A percentile compares a stretch with the other conserved stretches of the same genome.
phyloP scores from a whole-genome alignment of 2,113 vertebrate species.

The Jacana jacana region DNA sequence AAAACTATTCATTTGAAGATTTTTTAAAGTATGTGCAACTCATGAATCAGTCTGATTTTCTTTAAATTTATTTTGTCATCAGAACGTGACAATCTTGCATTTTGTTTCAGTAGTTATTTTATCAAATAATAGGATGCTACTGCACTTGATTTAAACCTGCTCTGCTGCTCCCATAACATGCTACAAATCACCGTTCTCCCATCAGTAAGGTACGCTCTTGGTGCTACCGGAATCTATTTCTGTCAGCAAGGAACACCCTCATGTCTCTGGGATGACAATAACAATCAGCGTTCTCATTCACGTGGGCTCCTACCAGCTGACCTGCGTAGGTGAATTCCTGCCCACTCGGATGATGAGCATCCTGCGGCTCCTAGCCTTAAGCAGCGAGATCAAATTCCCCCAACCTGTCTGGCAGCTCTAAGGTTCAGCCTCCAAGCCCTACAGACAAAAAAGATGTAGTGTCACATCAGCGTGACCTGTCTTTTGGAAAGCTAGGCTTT shows the following conservation, averaged over 20 bases:
- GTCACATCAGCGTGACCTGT: not conserved
- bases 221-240: constrained; percentile 46
- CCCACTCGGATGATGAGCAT: not conserved
- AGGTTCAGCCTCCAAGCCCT: not conserved
- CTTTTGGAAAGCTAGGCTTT: constrained; percentile 30
- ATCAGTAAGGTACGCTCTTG: not conserved
- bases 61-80: constrained; percentile 12
- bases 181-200: constrained; percentile 26
- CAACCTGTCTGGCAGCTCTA: not conserved
- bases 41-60: not conserved
- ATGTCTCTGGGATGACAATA: constrained; percentile 39
- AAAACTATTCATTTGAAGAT: not conserved
- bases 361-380: not conserved
- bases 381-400: not conserved
- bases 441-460: constrained; percentile 4
- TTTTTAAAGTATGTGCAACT: not conserved
- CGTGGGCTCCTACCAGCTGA: constrained; percentile 34
- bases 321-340: constrained; percentile 50
- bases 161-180: not conserved
- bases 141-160: constrained; percentile 41
- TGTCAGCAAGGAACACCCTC: constrained; percentile 22
- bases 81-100: not conserved
- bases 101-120: constrained; percentile 33
- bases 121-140: constrained; percentile 22
- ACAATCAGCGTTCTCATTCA: constrained; percentile 46